phyloP scores from a whole-genome alignment of 2,797 vertebrate genomes.

The Acanthiza pusilla region DNA sequence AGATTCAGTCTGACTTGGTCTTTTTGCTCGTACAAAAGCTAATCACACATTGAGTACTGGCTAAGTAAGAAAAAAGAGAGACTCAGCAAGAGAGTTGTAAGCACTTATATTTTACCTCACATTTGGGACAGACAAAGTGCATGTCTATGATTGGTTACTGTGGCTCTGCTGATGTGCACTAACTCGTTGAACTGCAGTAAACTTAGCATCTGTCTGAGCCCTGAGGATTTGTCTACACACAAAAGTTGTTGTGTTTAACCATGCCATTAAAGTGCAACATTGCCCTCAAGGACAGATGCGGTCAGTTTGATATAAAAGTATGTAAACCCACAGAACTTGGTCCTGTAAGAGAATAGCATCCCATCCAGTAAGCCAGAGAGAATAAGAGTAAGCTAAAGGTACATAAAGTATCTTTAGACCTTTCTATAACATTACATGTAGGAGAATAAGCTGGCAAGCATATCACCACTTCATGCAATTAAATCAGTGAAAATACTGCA shows the following conservation, averaged over 20 bases:
- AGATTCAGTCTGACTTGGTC: background rate
- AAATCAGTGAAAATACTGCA: background rate
- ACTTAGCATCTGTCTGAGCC: slow-evolving; percentile 3
- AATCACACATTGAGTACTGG: background rate
- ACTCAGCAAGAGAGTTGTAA: background rate
- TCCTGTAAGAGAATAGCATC: background rate
- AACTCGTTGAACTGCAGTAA: slow-evolving; percentile 10
- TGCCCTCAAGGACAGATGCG: background rate
- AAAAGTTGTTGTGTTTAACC: background rate
- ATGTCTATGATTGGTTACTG: background rate
- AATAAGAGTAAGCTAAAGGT: background rate
- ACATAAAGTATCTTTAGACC: background rate
- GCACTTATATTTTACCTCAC: background rate
- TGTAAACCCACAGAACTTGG: background rate
- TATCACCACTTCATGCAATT: background rate
- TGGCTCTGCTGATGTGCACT: background rate
- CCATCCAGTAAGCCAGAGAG: background rate
- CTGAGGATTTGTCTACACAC: background rate
- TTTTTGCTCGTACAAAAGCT: background rate
- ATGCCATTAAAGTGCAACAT: background rate
- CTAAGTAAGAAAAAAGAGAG: background rate
- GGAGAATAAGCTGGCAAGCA: background rate
- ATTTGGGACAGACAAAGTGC: background rate
- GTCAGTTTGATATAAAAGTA: background rate
- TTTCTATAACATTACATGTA: background rate